Conservation (phyloP, 2,888 invertebrate genomes). For the Drosophila pseudotakahashii region DNA sequence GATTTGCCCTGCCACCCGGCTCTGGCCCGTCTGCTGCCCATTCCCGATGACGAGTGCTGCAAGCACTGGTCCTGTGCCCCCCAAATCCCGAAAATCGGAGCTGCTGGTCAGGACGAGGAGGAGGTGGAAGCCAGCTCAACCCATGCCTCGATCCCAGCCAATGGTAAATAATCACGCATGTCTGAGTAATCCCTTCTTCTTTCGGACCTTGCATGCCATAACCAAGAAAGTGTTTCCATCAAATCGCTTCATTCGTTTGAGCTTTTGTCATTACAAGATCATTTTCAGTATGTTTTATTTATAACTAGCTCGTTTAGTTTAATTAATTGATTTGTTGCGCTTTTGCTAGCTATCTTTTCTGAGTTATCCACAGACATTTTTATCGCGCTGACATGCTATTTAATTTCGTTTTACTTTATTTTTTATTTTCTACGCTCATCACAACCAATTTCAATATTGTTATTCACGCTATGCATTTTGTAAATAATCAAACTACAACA, state of each 20-base stretch:
- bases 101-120: conserved; percentile 38
- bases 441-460: conserved; percentile 47
- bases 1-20: conserved; percentile 89
- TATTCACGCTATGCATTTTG: conserved; percentile 79
- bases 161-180: conserved; percentile 71
- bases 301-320: conserved; percentile 1
- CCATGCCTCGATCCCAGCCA: conserved; percentile 30
- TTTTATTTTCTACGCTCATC: conserved; percentile 58
- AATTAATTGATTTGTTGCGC: conserved; percentile 32
- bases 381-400: conserved; percentile 51
- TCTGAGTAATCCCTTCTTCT: conserved; percentile 4
- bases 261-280: conserved; percentile 21
- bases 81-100: conserved; percentile 77
- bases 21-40: conserved; percentile 87
- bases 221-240: conserved; percentile 9
- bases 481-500: conserved; percentile 70
- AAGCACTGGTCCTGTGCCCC: conserved; percentile 89
- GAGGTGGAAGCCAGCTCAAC: conserved; percentile 16
- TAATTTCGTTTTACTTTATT: conserved; percentile 44
- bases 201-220: conserved; percentile 43
- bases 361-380: conserved; percentile 30
- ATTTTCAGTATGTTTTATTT: conserved; percentile 8
- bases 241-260: conserved; percentile 16
- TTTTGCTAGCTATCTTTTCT: conserved; percentile 51
- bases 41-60: conserved; percentile 93